Evolutionary conservation across 2,888 invertebrate species (phyloP).

Genomic region (Pyralis farinalis): DNA sequence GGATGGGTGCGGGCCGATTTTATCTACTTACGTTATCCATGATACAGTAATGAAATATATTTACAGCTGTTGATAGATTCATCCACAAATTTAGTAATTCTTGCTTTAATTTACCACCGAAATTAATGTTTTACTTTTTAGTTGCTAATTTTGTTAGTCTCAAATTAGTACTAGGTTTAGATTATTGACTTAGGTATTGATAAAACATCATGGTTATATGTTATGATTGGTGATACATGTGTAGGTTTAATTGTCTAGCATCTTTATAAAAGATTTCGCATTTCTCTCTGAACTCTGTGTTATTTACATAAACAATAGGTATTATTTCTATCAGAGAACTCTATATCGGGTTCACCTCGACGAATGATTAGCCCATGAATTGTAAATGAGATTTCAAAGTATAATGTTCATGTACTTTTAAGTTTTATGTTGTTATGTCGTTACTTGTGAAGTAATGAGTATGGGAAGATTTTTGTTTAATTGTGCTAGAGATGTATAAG

Average conservation of each 20-base stretch:
- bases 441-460: slow-evolving; percentile 65
- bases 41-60: too few species aligned
- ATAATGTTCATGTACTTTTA: slow-evolving; percentile 32
- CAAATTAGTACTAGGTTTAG: slow-evolving; percentile 12
- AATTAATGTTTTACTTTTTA: slow-evolving; percentile 9
- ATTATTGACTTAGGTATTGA: slow-evolving; percentile 3
- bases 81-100: slow-evolving; percentile 1
- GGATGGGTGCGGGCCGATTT: too few species aligned
- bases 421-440: slow-evolving; percentile 55
- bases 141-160: slow-evolving; percentile 8
- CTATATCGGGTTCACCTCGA: too few species aligned
- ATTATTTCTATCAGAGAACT: too few species aligned
- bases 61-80: too few species aligned
- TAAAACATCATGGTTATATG: slow-evolving; percentile 8
- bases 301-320: too few species aligned
- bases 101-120: slow-evolving; percentile 16
- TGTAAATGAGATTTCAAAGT: slow-evolving; percentile 41
- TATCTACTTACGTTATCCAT: too few species aligned
- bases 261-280: slow-evolving; percentile 3
- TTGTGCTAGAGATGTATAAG: slow-evolving; percentile 64
- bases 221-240: slow-evolving; percentile 1
- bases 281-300: too few species aligned
- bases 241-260: neutral
- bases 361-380: slow-evolving; percentile 28
- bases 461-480: slow-evolving; percentile 57